These are phyloP conservation scores for Mormoops blainvillei DNA, from an alignment of 2,113 vertebrate genomes.

Conservation along the genomic window DNA sequence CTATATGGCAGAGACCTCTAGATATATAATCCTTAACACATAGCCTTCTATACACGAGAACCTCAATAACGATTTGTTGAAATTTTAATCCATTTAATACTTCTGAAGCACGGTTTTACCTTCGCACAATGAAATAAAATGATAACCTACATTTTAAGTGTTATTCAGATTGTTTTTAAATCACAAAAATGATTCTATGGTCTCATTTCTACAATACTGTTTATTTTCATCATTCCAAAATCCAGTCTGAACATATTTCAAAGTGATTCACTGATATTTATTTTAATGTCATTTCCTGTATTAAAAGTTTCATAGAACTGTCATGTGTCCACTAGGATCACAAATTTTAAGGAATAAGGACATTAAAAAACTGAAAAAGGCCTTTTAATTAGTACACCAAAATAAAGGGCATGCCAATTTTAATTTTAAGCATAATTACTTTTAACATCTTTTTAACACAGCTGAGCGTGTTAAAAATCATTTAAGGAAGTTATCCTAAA, in stretches of 20 bases:
- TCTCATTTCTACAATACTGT: neutral
- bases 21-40: neutral
- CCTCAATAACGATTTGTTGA: neutral
- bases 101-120: neutral
- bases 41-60: neutral
- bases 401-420: neutral
- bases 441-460: slow-evolving; percentile 18
- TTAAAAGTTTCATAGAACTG: neutral
- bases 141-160: neutral
- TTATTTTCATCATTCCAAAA: slow-evolving; percentile 21
- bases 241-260: neutral
- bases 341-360: slow-evolving; percentile 10
- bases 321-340: neutral
- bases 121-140: slow-evolving; percentile 33
- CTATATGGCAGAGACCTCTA: neutral
- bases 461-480: slow-evolving; percentile 14
- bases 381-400: slow-evolving; percentile 25
- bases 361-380: neutral
- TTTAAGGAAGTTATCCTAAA: slow-evolving; percentile 5
- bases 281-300: neutral
- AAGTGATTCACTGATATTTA: neutral
- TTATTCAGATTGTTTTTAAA: slow-evolving; percentile 22
- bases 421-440: slow-evolving; percentile 3
- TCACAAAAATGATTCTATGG: slow-evolving; percentile 8
- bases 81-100: slow-evolving; percentile 23